A percentile compares a stretch with the other conserved stretches of the same genome.
These are phyloP conservation scores for Craniophora ligustri DNA, from an alignment of 2,888 invertebrate species.

Conservation along the genomic window DNA sequence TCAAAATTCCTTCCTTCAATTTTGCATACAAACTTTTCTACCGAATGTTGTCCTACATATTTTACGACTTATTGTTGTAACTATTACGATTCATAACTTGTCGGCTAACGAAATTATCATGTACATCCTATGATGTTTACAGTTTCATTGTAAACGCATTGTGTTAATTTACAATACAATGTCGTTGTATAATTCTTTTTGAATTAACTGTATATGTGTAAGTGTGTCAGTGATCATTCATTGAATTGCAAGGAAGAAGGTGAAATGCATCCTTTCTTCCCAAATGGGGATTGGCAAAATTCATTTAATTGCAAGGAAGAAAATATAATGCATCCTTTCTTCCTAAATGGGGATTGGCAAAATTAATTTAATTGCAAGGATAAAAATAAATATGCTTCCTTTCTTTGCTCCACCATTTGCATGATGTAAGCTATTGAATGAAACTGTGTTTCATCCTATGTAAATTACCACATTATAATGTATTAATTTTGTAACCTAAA, in stretches of 20 bases:
- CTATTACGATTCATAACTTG: constrained; percentile 42
- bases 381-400: constrained; percentile 16
- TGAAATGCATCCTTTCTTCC: constrained; percentile 21
- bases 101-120: constrained; percentile 3
- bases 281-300: constrained; percentile 4
- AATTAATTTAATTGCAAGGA: constrained; percentile 22
- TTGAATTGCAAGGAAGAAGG: constrained; percentile 25
- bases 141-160: constrained; percentile 5
- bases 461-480: too few species aligned
- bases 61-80: constrained; percentile 44
- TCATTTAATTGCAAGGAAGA: constrained; percentile 23
- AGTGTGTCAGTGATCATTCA: background rate
- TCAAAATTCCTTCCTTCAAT: constrained; percentile 28
- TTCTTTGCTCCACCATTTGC: too few species aligned
- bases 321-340: constrained; percentile 20
- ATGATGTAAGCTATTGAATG: too few species aligned
- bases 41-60: constrained; percentile 35
- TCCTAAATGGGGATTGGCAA: constrained; percentile 1
- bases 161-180: constrained; percentile 1
- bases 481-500: too few species aligned
- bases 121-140: background rate
- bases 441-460: too few species aligned
- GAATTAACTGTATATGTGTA: constrained; percentile 7
- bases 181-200: constrained; percentile 1
- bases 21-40: constrained; percentile 46